Percentiles rank a stretch among this genome's conserved stretches.
Evolutionary conservation across 2,797 vertebrate genomes (phyloP).

Genomic region (Platyrinchus mystaceus): DNA sequence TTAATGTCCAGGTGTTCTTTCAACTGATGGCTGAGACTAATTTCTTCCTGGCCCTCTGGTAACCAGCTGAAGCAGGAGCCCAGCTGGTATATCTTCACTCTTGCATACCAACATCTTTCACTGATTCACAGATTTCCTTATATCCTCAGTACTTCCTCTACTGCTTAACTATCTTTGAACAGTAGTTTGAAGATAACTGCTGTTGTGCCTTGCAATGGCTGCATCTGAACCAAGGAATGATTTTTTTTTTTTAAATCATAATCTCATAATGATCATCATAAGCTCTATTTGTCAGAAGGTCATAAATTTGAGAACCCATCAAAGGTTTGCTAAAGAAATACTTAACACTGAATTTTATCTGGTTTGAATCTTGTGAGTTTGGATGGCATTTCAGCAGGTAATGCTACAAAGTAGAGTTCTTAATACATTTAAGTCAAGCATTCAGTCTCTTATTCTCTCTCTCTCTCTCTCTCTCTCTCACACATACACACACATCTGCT

Average conservation of each 20-base stretch:
- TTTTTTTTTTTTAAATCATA: not conserved
- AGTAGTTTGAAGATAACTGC: conserved; percentile 43
- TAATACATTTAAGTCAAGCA: not conserved
- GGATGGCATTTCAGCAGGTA: not conserved
- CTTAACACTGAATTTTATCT: not conserved
- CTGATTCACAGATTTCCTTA: conserved; percentile 75
- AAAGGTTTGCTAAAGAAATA: not conserved
- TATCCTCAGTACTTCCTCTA: conserved; percentile 72
- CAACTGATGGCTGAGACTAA: conserved; percentile 79
- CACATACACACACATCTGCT: not conserved
- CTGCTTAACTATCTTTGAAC: conserved; percentile 43
- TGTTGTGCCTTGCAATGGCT: conserved; percentile 21
- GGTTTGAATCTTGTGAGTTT: not conserved
- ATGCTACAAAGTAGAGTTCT: not conserved
- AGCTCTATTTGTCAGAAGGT: not conserved
- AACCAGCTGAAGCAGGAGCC: conserved; percentile 73
- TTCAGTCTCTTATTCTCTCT: not conserved
- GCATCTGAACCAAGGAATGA: not conserved
- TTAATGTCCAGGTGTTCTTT: conserved; percentile 81
- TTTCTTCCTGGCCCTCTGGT: conserved; percentile 81
- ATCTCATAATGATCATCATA: not conserved
- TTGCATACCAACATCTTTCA: conserved; percentile 79
- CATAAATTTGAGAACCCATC: not conserved
- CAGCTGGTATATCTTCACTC: conserved; percentile 76
- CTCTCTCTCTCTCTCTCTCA: too few species aligned